Conservation (phyloP, 1,140 invertebrate species). For the Pygmarrhopalites habei region DNA sequence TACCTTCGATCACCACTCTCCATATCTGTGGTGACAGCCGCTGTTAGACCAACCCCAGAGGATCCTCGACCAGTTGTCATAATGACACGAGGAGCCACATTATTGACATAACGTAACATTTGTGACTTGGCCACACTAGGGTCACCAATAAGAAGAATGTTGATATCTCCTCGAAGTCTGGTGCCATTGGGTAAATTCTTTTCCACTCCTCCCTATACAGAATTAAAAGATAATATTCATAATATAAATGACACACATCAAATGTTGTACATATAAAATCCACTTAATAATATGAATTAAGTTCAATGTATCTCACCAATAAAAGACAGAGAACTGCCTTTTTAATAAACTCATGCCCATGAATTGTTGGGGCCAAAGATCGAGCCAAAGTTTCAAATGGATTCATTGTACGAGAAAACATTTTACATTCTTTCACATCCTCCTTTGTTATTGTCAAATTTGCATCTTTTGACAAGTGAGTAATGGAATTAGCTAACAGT, state of each 20-base stretch:
- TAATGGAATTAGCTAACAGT: slow-evolving; percentile 87
- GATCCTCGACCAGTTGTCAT: slow-evolving; percentile 92
- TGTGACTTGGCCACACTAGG: slow-evolving; percentile 99
- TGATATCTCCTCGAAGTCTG: slow-evolving; percentile 94
- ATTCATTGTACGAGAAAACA: slow-evolving; percentile 64
- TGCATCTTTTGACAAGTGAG: slow-evolving; percentile 81
- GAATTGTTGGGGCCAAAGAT: slow-evolving; percentile 95
- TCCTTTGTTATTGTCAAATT: slow-evolving; percentile 71
- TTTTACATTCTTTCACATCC: slow-evolving; percentile 85
- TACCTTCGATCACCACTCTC: slow-evolving; percentile 78
- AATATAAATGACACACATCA: too few species aligned
- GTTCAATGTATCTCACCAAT: too few species aligned
- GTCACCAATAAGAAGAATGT: slow-evolving; percentile 94
- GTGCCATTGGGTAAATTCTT: slow-evolving; percentile 94
- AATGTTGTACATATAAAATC: too few species aligned
- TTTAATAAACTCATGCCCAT: slow-evolving; percentile 95
- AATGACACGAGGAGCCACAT: slow-evolving; percentile 89
- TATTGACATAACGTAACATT: slow-evolving; percentile 85
- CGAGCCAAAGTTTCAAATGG: slow-evolving; percentile 80
- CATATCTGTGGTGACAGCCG: slow-evolving; percentile 91
- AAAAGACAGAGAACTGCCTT: slow-evolving; percentile 92
- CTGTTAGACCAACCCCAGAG: slow-evolving; percentile 96
- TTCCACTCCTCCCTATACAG: slow-evolving; percentile 95
- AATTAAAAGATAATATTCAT: too few species aligned
- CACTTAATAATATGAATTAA: too few species aligned